phyloP scores from a whole-genome alignment of 2,113 vertebrate genomes.

The Hemicordylus capensis region DNA sequence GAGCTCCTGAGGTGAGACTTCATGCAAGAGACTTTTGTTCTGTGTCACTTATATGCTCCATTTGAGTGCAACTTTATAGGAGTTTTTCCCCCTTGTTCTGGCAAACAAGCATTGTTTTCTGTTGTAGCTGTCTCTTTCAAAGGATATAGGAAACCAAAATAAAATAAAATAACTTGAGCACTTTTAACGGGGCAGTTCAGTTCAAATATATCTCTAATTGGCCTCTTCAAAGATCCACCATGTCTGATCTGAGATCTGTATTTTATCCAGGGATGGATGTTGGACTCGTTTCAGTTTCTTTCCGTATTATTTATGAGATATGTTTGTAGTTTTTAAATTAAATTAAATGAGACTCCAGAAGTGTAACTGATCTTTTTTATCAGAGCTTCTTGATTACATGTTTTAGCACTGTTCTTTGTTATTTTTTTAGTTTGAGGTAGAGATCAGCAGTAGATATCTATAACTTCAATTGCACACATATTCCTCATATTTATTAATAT shows the following conservation, averaged over 20 bases:
- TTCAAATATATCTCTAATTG: not conserved
- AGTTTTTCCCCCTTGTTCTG: not conserved
- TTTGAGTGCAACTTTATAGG: not conserved
- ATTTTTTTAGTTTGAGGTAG: not conserved
- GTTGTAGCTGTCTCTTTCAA: not conserved
- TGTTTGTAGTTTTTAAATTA: not conserved
- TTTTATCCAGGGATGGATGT: not conserved
- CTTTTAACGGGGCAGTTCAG: not conserved
- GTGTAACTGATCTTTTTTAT: not conserved
- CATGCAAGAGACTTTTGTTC: not conserved
- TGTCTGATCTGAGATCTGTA: not conserved
- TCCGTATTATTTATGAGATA: not conserved
- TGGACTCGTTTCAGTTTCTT: not conserved
- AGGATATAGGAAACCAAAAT: not conserved
- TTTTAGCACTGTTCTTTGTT: not conserved
- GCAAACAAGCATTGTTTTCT: not conserved
- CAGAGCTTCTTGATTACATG: not conserved
- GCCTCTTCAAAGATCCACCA: not conserved
- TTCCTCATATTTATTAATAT: not conserved
- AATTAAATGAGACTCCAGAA: too few relatives aligned
- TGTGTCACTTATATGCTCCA: not conserved
- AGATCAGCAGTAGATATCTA: not conserved
- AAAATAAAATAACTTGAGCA: not conserved
- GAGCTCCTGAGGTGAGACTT: not conserved
- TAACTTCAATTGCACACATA: constrained; percentile 4